Percentiles rank a stretch among this genome's conserved stretches.
Conservation (phyloP, 1,140 invertebrate species). For the Drosophila santomea region DNA sequence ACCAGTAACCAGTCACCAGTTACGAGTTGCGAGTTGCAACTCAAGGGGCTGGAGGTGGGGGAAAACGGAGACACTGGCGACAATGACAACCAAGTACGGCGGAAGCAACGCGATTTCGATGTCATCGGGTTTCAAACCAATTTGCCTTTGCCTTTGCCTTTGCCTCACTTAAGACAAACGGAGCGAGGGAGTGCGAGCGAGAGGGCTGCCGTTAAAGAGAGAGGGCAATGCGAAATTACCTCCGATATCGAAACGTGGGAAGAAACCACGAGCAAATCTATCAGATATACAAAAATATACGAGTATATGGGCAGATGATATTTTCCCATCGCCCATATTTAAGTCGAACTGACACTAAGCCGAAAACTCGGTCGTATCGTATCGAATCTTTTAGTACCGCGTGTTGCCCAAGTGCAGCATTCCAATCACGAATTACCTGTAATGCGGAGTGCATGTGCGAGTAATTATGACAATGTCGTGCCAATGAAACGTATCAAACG, state of each 20-base stretch:
- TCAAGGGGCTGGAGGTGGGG: neutral
- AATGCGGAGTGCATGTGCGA: constrained; percentile 40
- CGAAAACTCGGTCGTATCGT: too few relatives aligned
- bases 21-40: constrained; percentile 6
- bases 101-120: constrained; percentile 53
- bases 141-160: constrained; percentile 55
- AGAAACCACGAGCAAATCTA: neutral
- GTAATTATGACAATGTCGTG: constrained; percentile 47
- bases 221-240: neutral
- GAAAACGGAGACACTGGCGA: neutral
- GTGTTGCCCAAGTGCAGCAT: constrained; percentile 21
- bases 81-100: constrained; percentile 40
- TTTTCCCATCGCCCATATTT: too few relatives aligned
- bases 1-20: neutral
- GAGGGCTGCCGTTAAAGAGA: neutral
- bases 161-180: constrained; percentile 18
- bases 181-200: constrained; percentile 6
- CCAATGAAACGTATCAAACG: constrained; percentile 52
- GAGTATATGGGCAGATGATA: too few relatives aligned
- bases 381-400: constrained; percentile 3
- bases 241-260: constrained; percentile 8
- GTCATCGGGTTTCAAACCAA: constrained; percentile 71
- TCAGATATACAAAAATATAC: too few relatives aligned
- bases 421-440: constrained; percentile 23
- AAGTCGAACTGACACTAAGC: too few relatives aligned